Evolutionary conservation across 2,797 vertebrate genomes (phyloP).

Genomic region (Phalanger gymnotis): DNA sequence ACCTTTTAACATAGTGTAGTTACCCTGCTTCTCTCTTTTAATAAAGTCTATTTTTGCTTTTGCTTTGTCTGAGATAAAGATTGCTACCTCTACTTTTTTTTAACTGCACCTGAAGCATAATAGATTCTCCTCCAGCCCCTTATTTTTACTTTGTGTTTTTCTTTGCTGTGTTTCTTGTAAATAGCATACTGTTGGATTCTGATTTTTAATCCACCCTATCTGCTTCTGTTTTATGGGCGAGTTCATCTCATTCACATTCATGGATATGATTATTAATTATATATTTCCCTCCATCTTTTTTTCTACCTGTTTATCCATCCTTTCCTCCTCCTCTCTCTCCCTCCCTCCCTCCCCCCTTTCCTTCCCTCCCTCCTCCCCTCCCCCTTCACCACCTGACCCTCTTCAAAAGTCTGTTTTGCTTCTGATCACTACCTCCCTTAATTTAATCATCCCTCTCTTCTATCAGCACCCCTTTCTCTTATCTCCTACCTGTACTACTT

Average conservation of each 20-base stretch:
- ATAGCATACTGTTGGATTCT: background rate
- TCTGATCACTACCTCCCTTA: no score
- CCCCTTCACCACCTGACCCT: no score
- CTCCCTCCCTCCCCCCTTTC: fast-evolving
- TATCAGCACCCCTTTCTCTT: no score
- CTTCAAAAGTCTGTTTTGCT: no score
- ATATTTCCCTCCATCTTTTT: background rate
- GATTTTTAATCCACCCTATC: background rate
- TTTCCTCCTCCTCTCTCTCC: no score
- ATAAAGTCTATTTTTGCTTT: background rate
- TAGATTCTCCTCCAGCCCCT: background rate
- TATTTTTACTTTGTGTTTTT: background rate
- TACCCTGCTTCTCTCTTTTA: background rate
- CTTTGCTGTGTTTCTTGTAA: no score
- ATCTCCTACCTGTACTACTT: no score
- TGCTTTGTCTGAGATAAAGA: background rate
- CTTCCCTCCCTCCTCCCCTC: fast-evolving
- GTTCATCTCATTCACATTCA: background rate
- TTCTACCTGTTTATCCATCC: background rate
- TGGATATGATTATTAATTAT: background rate
- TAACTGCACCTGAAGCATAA: background rate
- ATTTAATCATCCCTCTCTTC: no score
- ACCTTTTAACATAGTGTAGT: background rate
- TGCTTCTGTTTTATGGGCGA: background rate
- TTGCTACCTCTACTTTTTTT: background rate